These are phyloP conservation scores for Aphis gossypii DNA, from an alignment of 1,140 invertebrate genomes.

Conservation along the genomic window DNA sequence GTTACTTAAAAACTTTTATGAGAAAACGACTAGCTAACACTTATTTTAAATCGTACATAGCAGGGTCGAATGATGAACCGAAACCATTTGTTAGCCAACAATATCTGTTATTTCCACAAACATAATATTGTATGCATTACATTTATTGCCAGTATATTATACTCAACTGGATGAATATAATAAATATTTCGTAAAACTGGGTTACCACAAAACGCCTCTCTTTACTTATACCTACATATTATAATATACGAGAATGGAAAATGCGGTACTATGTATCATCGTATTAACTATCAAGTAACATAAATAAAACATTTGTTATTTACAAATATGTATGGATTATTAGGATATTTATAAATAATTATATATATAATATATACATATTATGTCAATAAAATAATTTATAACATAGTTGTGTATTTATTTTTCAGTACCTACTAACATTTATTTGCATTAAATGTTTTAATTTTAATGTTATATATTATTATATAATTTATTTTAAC, in stretches of 20 bases:
- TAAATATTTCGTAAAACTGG: background rate
- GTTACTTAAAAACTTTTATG: background rate
- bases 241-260: background rate
- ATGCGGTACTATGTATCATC: background rate
- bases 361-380: too few relatives aligned
- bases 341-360: background rate
- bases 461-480: background rate
- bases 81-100: background rate
- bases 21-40: background rate
- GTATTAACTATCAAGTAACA: background rate
- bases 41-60: background rate
- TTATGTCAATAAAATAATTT: background rate
- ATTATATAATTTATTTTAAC: background rate
- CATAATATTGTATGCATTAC: background rate
- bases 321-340: background rate
- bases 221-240: background rate
- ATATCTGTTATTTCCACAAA: background rate
- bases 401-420: background rate
- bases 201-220: background rate
- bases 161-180: background rate
- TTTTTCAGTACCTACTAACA: background rate
- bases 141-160: background rate
- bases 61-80: background rate
- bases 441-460: background rate
- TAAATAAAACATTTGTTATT: slow-evolving; percentile 20